These are phyloP conservation scores for Stratiolaelaps scimitus DNA, from an alignment of 1,140 invertebrate genomes.

Conservation along the genomic window DNA sequence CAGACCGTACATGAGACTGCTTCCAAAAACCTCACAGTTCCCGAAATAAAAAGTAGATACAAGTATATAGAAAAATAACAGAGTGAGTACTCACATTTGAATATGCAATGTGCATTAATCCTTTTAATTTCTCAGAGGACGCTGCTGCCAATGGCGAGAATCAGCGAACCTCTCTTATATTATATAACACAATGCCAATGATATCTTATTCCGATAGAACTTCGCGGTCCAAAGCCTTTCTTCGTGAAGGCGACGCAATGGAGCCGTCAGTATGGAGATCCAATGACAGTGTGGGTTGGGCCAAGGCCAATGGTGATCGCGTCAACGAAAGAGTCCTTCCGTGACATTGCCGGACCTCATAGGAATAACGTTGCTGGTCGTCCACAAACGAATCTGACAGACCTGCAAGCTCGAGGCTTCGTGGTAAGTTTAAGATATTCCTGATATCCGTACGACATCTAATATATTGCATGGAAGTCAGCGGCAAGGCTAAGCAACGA, in stretches of 20 bases:
- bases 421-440: not conserved
- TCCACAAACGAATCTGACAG: not conserved
- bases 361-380: not conserved
- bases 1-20: no score
- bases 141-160: no score
- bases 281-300: not conserved
- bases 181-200: not conserved
- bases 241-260: not conserved
- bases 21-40: no score
- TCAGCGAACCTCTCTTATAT: not conserved
- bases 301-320: not conserved
- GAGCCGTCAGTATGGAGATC: slow-evolving; percentile 2
- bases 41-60: no score
- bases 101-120: no score
- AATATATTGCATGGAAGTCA: no score
- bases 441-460: no score
- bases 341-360: not conserved
- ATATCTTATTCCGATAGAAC: not conserved
- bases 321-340: not conserved
- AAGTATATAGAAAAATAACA: no score
- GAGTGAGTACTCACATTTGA: no score
- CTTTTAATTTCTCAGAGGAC: no score
- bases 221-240: not conserved
- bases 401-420: not conserved
- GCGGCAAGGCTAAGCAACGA: no score